Base-by-base conservation (phyloP, 2,113 vertebrate genomes). In the Engraulis encrasicolus region DNA sequence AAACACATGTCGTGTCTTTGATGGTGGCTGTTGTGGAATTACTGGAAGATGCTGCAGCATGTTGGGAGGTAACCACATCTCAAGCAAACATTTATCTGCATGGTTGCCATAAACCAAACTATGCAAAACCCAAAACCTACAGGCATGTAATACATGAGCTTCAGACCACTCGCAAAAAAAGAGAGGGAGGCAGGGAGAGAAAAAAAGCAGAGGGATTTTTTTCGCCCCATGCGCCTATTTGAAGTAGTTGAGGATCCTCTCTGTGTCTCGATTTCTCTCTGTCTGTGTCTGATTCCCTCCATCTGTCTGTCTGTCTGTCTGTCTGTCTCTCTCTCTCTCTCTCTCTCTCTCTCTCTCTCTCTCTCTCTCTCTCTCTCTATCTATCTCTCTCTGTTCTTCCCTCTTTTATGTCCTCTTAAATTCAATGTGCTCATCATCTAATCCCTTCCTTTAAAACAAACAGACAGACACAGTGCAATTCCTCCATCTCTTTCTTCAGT, bases 371-470 rank as follows among this genome's bases (percentile, higher is more conserved):
- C 71, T 77, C 40, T 9, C 40, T 45, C 40, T 45, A 9, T 45
- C 40, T 45, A 3, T 45, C 40, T 45, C 40, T 45, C 40, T 5
- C 4, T 45, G 4, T 45, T 9, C 93, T 50, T 50, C 71, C 34
- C 61, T 74, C 66, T 74, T 74, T 34, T 12, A 34, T 97, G 96
- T 95, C 92, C 95, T 96, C 91, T 94, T 95, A 94, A 96, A 97
- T 96, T 95, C 93, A 93, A 91, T 91, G 91, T 93, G 94, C 93
- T 94, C 94, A 34, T 15, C 94, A 81, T 86, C 95, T 97, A 97
- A 97, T 98, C 96, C 97, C 93, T 93, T 92, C 95, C 95, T 96
- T 97, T 96, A 96, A n/a, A 97, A 97, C 97, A 97, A 97, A 97
- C 96, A 96, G 95, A 96, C 95, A 96, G 97, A 96, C 95, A 94